Percentiles rank a stretch among this genome's conserved stretches.
Evolutionary conservation across 2,797 vertebrate species (phyloP).

Genomic region (Aythya fuligula): DNA sequence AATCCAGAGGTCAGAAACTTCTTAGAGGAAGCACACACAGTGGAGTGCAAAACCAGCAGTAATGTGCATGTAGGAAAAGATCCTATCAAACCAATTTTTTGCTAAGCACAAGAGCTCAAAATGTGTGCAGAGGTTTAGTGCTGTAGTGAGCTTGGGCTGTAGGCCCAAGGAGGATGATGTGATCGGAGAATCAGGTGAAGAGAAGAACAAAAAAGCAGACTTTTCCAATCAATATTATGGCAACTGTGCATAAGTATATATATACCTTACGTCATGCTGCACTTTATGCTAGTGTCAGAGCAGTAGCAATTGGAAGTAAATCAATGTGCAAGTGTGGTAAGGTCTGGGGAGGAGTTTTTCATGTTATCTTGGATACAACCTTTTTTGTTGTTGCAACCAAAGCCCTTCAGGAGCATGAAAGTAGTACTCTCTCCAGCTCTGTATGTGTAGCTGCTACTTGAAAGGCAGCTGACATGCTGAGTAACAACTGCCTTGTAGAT

Average conservation of each 20-base stretch:
- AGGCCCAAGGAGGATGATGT: rapidly evolving
- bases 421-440: not conserved
- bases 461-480: not conserved
- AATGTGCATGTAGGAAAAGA: not conserved
- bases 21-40: not conserved
- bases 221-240: not conserved
- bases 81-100: not conserved
- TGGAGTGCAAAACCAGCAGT: not conserved
- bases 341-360: not conserved
- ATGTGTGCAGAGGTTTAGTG: not conserved
- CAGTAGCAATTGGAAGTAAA: not conserved
- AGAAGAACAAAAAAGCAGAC: not conserved
- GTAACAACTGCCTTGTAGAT: not conserved
- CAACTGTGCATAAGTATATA: not conserved
- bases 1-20: not conserved
- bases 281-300: not conserved
- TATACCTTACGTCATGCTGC: not conserved
- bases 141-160: not conserved
- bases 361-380: not conserved
- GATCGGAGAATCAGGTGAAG: not conserved
- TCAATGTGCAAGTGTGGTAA: not conserved
- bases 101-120: not conserved
- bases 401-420: not conserved
- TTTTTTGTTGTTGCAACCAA: not conserved
- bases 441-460: not conserved